Evolutionary conservation across 2,888 invertebrate genomes (phyloP), one percentile per base, ranked within the genome.

Genomic region (Phyllotreta cruciferae): DNA sequence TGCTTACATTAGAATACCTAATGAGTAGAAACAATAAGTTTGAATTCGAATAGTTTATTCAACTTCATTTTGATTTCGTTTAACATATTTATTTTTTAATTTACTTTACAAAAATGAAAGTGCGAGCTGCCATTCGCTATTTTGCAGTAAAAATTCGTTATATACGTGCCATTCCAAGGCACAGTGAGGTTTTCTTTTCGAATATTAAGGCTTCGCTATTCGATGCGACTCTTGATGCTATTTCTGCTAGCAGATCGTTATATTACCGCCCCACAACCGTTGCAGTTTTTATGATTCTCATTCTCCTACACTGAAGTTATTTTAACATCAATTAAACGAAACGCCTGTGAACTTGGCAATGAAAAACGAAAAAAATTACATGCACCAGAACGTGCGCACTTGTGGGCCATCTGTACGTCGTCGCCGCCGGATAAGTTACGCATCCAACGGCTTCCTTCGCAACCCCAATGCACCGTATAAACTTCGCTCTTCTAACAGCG

Each of bases 341-440:
- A 47, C n/a, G 47, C 47, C 14, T 44, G 10, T 44, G 44, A 44
- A 44, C 44, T 44, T 10, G 44, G 47, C 24, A 47, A 6, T 13
- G 47, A 47, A 47, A 47, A 47, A 47, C 24, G 24, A 24, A 24
- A 24, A 24, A 24, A 24, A 24, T 24, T 24, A 47, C 11, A 44
- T 44, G 10, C 47, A 34, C 47, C 47, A 10, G 35, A 49, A 36
- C 50, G 8, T 6, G 50, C 35, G 50, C 50, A 50, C 50, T 50
- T 50, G 50, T 50, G 36, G 14, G 50, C 35, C 50, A 50, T 50
- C 50, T 50, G 50, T 50, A 37, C 11, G 50, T 50, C 36, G 10
- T 35, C 50, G 36, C 50, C 50, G 36, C 50, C 50, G 50, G 50
- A 50, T 50, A 50, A 50, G 50, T 50, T 50, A 36, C 50, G 36